phyloP scores from a whole-genome alignment of 2,888 invertebrate genomes.

The Andrena chrysosceles region DNA sequence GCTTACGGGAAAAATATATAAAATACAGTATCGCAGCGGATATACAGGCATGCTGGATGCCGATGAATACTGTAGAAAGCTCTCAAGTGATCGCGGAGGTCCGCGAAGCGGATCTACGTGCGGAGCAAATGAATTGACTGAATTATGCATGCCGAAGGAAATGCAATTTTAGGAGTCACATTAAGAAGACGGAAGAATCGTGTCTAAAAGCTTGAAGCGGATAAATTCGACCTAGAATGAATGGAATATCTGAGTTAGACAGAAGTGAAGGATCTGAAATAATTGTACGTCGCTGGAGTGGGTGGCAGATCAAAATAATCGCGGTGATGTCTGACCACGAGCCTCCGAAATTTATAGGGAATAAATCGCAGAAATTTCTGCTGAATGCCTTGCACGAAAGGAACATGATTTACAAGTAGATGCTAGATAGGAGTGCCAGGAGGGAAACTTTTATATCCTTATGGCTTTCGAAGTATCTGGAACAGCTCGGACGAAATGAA shows the following conservation, averaged over 20 bases:
- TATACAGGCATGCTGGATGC: background rate
- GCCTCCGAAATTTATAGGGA: constrained; percentile 10
- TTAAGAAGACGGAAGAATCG: too few species aligned
- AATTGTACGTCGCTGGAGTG: background rate
- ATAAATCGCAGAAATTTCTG: constrained; percentile 9
- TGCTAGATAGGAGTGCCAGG: too few species aligned
- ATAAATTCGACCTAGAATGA: too few species aligned
- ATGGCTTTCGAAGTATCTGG: background rate
- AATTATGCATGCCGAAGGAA: constrained; percentile 4
- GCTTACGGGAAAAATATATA: background rate
- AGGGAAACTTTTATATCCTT: background rate
- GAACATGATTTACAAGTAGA: constrained; percentile 1
- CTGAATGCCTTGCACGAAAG: background rate
- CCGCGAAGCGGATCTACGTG: background rate
- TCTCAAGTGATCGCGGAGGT: background rate
- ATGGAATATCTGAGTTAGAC: too few species aligned
- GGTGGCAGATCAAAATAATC: background rate
- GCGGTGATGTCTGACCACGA: background rate
- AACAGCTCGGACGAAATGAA: background rate
- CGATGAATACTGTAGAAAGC: background rate
- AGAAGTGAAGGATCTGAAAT: background rate
- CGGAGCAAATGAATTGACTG: constrained; percentile 6
- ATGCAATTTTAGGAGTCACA: too few species aligned
- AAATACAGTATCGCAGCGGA: background rate
- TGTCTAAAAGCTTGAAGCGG: too few species aligned